Evolutionary conservation across 2,888 invertebrate genomes (phyloP), one percentile per base, ranked within the genome.

Genomic region (Lamellibrachia columna): DNA sequence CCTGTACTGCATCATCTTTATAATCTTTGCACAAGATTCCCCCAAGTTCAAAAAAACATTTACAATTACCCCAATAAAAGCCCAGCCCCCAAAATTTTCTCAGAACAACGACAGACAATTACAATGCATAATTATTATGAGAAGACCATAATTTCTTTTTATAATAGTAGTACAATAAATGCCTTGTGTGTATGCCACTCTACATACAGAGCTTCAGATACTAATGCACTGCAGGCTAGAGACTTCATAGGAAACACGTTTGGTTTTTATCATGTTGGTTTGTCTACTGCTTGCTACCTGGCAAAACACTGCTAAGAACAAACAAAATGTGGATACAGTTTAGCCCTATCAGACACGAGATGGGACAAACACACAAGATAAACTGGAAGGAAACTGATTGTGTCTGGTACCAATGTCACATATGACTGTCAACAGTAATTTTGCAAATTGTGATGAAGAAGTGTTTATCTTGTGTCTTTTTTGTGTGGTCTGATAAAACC

Each of bases 91-190:
- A 4, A n/a, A 22, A 6, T 75, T n/a, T 75, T n/a, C 75, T 75
- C n/a, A 15, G 75, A 22, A n/a, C 75, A 22, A 22, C 22, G 22
- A 3, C 15, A 4, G 22, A 75, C 75, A 75, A 55, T 75, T 75
- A 75, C n/a, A n/a, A 6, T 75, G 75, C n/a, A 75, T 75, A 75
- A 75, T 75, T 75, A 75, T 75, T 75, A 75, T 75, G n/a, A 75
- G 75, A 75, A 75, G 75, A 75, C n/a, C 75, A 75, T 75, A 75
- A 75, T 22, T 75, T 22, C 15, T 75, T 75, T n/a, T n/a, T 75
- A 22, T 75, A 40, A 0, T 75, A 75, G 15, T 15, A 75, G 58
- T 58, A 58, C 58, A 58, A 58, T 58, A 58, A 58, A 58, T 58
- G 58, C 58, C 58, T 58, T 58, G 58, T 58, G 58, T 15, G 58